Conservation (phyloP, 2,113 vertebrate genomes). For the Hucho hucho region DNA sequence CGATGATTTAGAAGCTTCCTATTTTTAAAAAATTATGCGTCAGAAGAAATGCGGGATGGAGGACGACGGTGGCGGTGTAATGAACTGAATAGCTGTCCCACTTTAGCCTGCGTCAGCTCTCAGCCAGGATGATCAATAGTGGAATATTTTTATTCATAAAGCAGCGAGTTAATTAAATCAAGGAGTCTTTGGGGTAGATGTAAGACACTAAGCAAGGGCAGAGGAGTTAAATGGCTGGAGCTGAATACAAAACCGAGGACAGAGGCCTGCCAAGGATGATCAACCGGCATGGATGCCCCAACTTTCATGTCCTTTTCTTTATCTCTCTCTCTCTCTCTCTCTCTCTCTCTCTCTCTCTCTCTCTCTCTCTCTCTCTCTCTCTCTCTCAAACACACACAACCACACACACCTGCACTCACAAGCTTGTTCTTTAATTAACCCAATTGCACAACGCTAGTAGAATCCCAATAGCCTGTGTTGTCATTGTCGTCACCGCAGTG, state of each 20-base stretch:
- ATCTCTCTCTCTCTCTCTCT: neutral
- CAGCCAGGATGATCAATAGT: slow-evolving; percentile 88
- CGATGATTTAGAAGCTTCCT: slow-evolving; percentile 84
- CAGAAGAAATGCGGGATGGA: slow-evolving; percentile 8
- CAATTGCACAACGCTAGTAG: too few relatives aligned
- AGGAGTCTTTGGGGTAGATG: slow-evolving; percentile 79
- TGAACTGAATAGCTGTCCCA: slow-evolving; percentile 80
- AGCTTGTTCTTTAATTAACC: neutral
- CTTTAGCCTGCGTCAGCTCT: slow-evolving; percentile 85
- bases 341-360: too few relatives aligned
- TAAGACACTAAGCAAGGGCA: slow-evolving; percentile 81
- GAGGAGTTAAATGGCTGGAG: slow-evolving; percentile 37
- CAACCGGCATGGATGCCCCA: neutral
- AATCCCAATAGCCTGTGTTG: neutral
- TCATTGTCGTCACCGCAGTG: neutral
- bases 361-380: neutral
- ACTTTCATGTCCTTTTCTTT: neutral
- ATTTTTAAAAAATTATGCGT: slow-evolving; percentile 9
- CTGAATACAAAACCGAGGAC: slow-evolving; percentile 24
- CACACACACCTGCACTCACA: neutral
- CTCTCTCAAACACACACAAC: neutral
- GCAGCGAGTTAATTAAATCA: slow-evolving; percentile 95
- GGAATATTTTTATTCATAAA: slow-evolving; percentile 99
- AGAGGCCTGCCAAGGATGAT: slow-evolving; percentile 24
- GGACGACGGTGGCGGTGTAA: slow-evolving; percentile 64